Evolutionary conservation across 1,140 invertebrate species (phyloP).

Genomic region (Meteorus sp.): DNA sequence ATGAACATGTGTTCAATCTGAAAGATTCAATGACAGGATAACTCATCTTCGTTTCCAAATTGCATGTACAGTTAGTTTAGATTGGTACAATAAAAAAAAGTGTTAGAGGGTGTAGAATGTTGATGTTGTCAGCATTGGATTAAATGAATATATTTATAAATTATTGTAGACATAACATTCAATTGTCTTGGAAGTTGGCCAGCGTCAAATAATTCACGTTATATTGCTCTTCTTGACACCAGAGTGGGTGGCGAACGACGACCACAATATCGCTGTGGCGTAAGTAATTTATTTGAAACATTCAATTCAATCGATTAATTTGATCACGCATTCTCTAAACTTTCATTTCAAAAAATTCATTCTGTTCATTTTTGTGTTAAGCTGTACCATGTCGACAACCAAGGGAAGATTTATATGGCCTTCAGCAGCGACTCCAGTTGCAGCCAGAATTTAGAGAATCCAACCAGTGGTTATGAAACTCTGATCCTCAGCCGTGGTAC

Average conservation of each 20-base stretch:
- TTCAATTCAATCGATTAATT: neutral
- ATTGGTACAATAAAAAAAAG: no score
- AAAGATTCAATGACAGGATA: no score
- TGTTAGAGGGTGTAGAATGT: no score
- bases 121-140: no score
- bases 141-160: slow-evolving; percentile 4
- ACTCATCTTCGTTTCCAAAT: no score
- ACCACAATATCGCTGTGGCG: slow-evolving; percentile 70
- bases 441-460: slow-evolving; percentile 61
- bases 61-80: no score
- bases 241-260: slow-evolving; percentile 52
- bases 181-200: slow-evolving; percentile 71
- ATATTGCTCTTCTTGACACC: slow-evolving; percentile 66
- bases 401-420: slow-evolving; percentile 64
- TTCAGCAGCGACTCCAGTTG: slow-evolving; percentile 74
- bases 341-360: slow-evolving; percentile 13
- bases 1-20: no score
- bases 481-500: slow-evolving; percentile 58
- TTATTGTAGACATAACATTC: slow-evolving; percentile 63
- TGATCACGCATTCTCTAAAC: neutral
- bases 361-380: slow-evolving; percentile 43
- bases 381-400: slow-evolving; percentile 64
- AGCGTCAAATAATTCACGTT: slow-evolving; percentile 62
- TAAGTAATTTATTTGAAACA: slow-evolving; percentile 52
- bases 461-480: slow-evolving; percentile 66